Evolutionary conservation across 2,797 vertebrate species (phyloP).

Genomic region (Silurus lanzhouensis): DNA sequence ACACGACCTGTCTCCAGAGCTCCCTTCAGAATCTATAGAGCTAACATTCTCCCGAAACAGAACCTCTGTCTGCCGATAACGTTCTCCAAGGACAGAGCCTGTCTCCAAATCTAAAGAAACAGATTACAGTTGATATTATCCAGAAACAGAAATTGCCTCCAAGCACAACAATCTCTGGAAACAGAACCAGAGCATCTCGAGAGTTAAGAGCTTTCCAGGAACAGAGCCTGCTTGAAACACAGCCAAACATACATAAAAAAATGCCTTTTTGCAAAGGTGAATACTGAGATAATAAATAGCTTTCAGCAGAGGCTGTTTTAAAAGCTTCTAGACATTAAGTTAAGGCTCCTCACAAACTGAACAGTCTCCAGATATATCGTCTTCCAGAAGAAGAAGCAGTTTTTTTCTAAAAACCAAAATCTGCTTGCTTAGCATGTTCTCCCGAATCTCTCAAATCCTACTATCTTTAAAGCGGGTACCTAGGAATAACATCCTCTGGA

Average conservation of each 20-base stretch:
- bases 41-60: neutral
- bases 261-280: neutral
- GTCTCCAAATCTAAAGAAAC: neutral
- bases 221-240: neutral
- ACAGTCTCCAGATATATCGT: neutral
- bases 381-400: neutral
- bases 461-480: neutral
- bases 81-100: neutral
- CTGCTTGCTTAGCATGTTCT: neutral
- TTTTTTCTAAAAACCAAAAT: neutral
- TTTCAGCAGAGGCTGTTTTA: neutral
- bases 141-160: neutral
- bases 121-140: neutral
- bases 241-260: neutral
- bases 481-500: neutral
- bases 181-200: neutral
- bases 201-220: neutral
- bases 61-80: neutral
- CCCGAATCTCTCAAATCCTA: neutral
- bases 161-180: neutral
- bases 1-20: neutral
- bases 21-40: neutral
- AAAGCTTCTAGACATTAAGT: neutral
- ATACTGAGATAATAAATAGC: neutral
- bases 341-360: neutral